Conservation (phyloP, 2,888 invertebrate species). For the Candidula unifasciata region DNA sequence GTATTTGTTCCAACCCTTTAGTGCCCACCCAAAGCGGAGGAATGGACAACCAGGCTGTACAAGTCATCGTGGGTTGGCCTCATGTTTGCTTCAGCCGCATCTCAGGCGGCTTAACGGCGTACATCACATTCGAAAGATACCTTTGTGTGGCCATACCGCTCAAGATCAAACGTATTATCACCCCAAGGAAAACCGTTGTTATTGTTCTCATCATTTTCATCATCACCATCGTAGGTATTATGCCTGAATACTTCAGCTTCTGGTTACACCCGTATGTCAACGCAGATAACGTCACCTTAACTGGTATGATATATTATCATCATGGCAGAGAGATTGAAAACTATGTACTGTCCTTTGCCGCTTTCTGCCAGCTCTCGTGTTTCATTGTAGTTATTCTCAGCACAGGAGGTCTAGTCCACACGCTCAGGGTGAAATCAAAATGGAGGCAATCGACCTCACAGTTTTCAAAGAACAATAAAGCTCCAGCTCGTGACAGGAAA, state of each 20-base stretch:
- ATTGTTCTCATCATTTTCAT: slow-evolving; percentile 6
- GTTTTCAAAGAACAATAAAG: neutral
- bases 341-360: neutral
- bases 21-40: neutral
- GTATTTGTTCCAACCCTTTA: slow-evolving; percentile 11
- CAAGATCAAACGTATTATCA: slow-evolving; percentile 16
- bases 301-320: neutral
- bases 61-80: slow-evolving; percentile 23
- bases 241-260: slow-evolving; percentile 23
- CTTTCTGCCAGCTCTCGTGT: neutral
- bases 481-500: neutral
- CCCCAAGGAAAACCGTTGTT: slow-evolving; percentile 10
- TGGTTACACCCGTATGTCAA: neutral
- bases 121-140: slow-evolving; percentile 35
- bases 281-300: neutral
- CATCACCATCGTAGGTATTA: neutral
- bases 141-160: slow-evolving; percentile 34
- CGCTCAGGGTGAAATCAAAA: neutral
- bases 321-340: neutral
- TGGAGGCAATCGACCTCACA: slow-evolving; percentile 3
- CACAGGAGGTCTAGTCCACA: neutral
- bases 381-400: neutral
- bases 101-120: slow-evolving; percentile 17
- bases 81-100: slow-evolving; percentile 33
- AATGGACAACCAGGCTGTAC: neutral